Evolutionary conservation across 23 tunicate species (phyloP).

Genomic region (Clavelina lepadiformis): DNA sequence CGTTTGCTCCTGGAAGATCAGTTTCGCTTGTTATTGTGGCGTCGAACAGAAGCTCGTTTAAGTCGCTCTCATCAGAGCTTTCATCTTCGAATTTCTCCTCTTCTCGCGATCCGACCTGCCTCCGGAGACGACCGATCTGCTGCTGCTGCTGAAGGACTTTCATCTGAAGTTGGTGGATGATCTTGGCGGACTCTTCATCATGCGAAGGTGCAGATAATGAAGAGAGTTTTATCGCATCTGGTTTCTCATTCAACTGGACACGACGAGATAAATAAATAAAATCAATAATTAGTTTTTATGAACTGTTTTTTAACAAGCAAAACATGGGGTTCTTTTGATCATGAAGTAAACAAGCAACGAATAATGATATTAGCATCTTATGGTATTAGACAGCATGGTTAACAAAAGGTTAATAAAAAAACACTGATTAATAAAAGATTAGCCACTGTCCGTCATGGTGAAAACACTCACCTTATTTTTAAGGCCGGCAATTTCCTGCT

Average conservation of each 20-base stretch:
- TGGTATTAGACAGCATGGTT: not conserved
- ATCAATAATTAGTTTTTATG: not conserved
- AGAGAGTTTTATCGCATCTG: not conserved
- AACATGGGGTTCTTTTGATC: not conserved
- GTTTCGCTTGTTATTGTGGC: conserved; percentile 36
- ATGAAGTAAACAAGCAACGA: not conserved
- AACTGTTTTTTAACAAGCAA: not conserved
- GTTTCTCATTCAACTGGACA: not conserved
- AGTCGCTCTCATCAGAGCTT: conserved; percentile 36
- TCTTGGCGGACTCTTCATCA: conserved; percentile 40
- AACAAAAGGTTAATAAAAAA: not conserved
- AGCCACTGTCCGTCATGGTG: not conserved
- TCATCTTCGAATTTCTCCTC: not conserved
- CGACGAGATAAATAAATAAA: not conserved
- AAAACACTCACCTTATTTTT: conserved; percentile 35
- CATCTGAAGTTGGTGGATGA: conserved; percentile 63
- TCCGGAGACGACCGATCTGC: conserved; percentile 23
- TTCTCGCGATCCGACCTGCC: not conserved
- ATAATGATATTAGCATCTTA: too few species aligned
- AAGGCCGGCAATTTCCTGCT: conserved; percentile 41
- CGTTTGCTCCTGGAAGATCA: too few species aligned
- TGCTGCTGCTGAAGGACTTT: conserved; percentile 74
- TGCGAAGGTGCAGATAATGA: not conserved
- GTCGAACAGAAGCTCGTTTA: conserved; percentile 47
- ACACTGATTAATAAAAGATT: not conserved